A percentile compares a stretch with the other conserved stretches of the same genome.
Evolutionary conservation across 2,797 vertebrate species (phyloP).

Genomic region (Rhadinocentrus ornatus): DNA sequence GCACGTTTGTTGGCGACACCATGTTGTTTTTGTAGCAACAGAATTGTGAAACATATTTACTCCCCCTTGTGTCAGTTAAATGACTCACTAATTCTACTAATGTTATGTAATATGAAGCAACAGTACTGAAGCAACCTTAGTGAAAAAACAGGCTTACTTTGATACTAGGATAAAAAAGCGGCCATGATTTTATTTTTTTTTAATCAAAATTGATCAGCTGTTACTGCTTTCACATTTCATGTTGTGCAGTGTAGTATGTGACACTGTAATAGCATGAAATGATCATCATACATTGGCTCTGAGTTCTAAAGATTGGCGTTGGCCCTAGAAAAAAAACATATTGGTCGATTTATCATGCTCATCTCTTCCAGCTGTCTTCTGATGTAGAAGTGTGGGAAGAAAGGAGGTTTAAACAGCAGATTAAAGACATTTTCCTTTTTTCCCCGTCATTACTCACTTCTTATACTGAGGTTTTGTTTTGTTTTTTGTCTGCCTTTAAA

Average conservation of each 20-base stretch:
- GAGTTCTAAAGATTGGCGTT: background rate
- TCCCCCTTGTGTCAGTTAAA: background rate
- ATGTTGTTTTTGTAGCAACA: background rate
- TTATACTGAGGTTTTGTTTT: background rate
- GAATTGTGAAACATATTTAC: background rate
- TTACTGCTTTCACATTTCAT: background rate
- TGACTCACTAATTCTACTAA: background rate
- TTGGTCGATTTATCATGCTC: background rate
- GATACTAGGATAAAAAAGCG: no score
- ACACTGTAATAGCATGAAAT: background rate
- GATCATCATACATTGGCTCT: background rate
- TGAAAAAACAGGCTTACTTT: background rate
- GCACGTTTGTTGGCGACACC: background rate
- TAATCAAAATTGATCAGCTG: background rate
- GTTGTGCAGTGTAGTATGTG: background rate
- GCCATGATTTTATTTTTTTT: background rate
- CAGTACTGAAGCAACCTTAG: background rate
- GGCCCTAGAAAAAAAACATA: background rate
- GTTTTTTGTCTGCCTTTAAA: background rate
- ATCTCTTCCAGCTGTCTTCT: slow-evolving; percentile 1
- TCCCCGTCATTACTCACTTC: background rate
- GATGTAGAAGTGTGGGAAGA: background rate
- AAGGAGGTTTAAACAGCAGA: background rate
- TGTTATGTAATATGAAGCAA: background rate
- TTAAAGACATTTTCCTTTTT: background rate